Conservation (phyloP, 2,113 vertebrate genomes). For the Dicentrarchus labrax region DNA sequence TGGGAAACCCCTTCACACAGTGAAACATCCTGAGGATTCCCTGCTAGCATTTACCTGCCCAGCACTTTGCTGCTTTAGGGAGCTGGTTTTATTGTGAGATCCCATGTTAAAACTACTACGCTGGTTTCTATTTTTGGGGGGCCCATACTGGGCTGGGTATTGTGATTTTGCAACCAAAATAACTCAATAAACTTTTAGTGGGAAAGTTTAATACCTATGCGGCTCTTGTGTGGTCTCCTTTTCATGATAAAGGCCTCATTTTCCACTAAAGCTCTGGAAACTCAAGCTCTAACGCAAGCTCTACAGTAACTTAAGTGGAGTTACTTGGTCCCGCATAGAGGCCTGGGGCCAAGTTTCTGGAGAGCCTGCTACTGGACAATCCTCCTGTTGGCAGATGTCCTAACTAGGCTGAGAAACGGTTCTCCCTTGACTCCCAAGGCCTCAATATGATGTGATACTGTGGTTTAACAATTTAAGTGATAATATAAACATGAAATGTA, state of each 20-base stretch:
- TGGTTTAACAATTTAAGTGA: background rate
- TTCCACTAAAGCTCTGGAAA: slow-evolving; percentile 86
- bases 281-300: slow-evolving; percentile 57
- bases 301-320: slow-evolving; percentile 64
- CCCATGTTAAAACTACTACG: slow-evolving; percentile 70
- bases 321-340: slow-evolving; percentile 44
- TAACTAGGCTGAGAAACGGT: slow-evolving; percentile 9
- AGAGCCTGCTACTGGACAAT: slow-evolving; percentile 38
- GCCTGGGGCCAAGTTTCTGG: slow-evolving; percentile 41
- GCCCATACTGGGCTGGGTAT: slow-evolving; percentile 76
- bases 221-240: slow-evolving; percentile 85
- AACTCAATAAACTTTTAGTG: slow-evolving; percentile 87
- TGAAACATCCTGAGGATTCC: slow-evolving; percentile 77
- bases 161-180: slow-evolving; percentile 83
- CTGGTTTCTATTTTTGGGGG: slow-evolving; percentile 82
- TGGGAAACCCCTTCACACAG: slow-evolving; percentile 73
- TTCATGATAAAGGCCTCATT: slow-evolving; percentile 84
- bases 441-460: background rate
- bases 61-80: slow-evolving; percentile 59
- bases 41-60: slow-evolving; percentile 77
- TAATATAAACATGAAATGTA: background rate
- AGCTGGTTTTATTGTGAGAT: slow-evolving; percentile 75
- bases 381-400: slow-evolving; percentile 14
- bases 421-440: background rate
- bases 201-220: slow-evolving; percentile 84